Conservation (phyloP, 2,888 invertebrate genomes). For the Diogma glabrata region DNA sequence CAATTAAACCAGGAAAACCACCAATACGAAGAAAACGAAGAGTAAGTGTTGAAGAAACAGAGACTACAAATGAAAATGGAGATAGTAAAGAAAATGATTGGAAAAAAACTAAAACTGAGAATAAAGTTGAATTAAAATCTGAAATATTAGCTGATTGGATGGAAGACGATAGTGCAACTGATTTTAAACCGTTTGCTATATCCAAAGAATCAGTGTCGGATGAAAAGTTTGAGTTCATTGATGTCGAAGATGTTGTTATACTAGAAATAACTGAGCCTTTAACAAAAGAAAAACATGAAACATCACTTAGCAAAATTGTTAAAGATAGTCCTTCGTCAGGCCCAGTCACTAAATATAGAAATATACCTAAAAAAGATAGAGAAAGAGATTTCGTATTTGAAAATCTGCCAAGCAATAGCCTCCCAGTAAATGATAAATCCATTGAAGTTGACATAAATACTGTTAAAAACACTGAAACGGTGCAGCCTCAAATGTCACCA, state of each 20-base stretch:
- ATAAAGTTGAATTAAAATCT: constrained; percentile 35
- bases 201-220: background rate
- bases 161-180: constrained; percentile 43
- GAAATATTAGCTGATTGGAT: constrained; percentile 69
- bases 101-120: constrained; percentile 26
- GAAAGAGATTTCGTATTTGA: constrained; percentile 26
- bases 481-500: background rate
- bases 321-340: background rate
- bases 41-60: background rate
- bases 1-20: constrained; percentile 1
- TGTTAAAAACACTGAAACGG: background rate
- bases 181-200: constrained; percentile 10
- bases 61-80: constrained; percentile 15
- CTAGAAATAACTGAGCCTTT: background rate
- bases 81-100: constrained; percentile 5
- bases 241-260: background rate
- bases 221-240: no score
- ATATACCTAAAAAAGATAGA: constrained; percentile 36
- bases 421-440: no score
- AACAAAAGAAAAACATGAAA: background rate
- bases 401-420: constrained; percentile 26
- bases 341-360: constrained; percentile 25
- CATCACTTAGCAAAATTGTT: background rate
- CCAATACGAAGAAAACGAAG: background rate
- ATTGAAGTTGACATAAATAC: background rate